Conservation (phyloP, 35 echinoderm and acorn worm species). For the Apostichopus japonicus region DNA sequence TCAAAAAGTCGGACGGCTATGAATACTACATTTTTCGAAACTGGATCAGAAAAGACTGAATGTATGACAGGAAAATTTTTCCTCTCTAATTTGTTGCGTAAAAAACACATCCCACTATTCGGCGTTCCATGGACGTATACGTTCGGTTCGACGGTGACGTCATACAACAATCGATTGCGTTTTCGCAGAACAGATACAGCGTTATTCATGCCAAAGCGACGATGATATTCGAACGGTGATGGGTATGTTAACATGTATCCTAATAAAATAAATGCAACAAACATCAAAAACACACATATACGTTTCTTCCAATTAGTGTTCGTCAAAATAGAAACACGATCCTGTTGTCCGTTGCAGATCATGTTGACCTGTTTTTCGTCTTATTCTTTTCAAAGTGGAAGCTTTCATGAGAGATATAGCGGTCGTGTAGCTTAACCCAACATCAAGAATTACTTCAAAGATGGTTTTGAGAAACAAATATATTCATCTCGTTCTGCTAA, state of each 20-base stretch:
- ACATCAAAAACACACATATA: neutral
- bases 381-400: too few relatives aligned
- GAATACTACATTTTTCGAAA: conserved; percentile 69
- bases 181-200: conserved; percentile 16
- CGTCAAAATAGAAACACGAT: neutral
- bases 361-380: neutral
- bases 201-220: neutral
- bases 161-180: conserved; percentile 26
- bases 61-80: conserved; percentile 74
- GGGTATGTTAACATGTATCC: neutral
- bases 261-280: neutral
- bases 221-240: neutral
- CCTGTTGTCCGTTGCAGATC: neutral
- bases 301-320: neutral
- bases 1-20: conserved; percentile 59
- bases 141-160: neutral
- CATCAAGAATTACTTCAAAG: too few relatives aligned
- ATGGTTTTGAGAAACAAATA: too few relatives aligned
- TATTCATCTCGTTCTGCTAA: neutral
- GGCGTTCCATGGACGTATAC: conserved; percentile 23
- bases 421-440: too few relatives aligned
- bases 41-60: conserved; percentile 76
- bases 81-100: conserved; percentile 53
- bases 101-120: conserved; percentile 64
- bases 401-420: too few relatives aligned